These are phyloP conservation scores for Prinia subflava DNA, from an alignment of 2,113 vertebrate genomes.

Conservation along the genomic window DNA sequence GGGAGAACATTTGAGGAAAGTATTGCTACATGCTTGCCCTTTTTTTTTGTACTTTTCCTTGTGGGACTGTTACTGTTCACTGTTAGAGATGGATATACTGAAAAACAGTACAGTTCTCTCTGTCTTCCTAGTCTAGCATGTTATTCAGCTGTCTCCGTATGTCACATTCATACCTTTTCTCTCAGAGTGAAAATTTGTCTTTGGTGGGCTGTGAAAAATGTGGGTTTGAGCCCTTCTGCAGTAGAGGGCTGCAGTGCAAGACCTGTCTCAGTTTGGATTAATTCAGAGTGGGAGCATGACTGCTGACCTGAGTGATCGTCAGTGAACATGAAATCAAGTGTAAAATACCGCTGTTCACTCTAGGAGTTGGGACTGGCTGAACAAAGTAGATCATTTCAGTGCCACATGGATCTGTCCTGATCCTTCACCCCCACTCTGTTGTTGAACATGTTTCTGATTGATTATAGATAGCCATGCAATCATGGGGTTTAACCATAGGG, in stretches of 20 bases:
- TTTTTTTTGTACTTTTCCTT: not conserved
- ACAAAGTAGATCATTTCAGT: not conserved
- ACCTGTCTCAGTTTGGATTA: not conserved
- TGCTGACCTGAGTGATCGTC: not conserved
- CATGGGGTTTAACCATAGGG: not conserved
- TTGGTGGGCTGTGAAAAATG: not conserved
- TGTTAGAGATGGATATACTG: not conserved
- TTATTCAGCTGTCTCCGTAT: rapidly evolving
- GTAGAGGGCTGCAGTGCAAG: not conserved
- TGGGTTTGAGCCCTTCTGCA: not conserved
- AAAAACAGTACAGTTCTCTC: not conserved
- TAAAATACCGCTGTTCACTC: not conserved
- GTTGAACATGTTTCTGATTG: not conserved
- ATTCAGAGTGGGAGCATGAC: not conserved
- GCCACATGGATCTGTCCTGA: not conserved
- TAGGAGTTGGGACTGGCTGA: not conserved
- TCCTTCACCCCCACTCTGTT: rapidly evolving
- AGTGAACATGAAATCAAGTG: not conserved
- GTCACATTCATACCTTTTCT: not conserved
- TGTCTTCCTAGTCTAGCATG: not conserved
- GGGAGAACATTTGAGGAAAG: not conserved
- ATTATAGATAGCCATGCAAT: not conserved
- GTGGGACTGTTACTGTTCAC: not conserved
- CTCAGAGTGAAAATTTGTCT: not conserved
- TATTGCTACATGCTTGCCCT: not conserved